Evolutionary conservation across 1,140 invertebrate species (phyloP), one percentile per base, ranked within the genome.

Genomic region (Arion vulgaris): DNA sequence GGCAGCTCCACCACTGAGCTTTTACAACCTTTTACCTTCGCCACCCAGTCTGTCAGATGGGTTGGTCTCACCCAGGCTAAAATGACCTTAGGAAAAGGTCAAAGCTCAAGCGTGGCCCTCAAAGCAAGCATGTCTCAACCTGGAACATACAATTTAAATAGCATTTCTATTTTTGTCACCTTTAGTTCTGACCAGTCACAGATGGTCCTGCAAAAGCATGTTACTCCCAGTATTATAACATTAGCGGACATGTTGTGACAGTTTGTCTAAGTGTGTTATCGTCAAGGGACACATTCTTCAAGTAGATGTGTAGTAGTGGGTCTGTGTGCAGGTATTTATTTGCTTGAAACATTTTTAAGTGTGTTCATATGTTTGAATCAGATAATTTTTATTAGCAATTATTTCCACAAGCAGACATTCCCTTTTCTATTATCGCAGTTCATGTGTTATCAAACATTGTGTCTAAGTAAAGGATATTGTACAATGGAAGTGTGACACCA

Each of bases 141-240:
- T 4, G 91, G 91, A 0, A 89, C 91, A 28, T 92, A 89, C 84
- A 91, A 92, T 79, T 80, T 91, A 26, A 90, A 90, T 83, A 87
- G 86, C 34, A 73, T 91, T 39, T 84, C 90, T 9, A 90, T 91
- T 80, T 89, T 89, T 83, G 91, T 90, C 1, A 86, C 86, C 0
- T 87, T 88, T 82, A 85, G 82, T 17, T 73, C 87, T 19, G 87
- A 90, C 76, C 81, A 85, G 2, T 83, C 87, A 19, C 85, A 90
- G 83, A 90, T 91, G 88, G 88, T 90, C 49, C 84, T 88, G 32
- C 91, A 91, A 82, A 89, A 88, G 83, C 89, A 90, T 75, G 74
- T 82, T 0, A 86, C 88, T 57, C 91, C 91, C 0, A 88, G 89
- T 84, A 86, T 91, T 66, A 82, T 91, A 17, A 87, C 88, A 1